These are phyloP conservation scores for Chlorodrepanis virens DNA, from an alignment of 2,113 vertebrate species.

Conservation along the genomic window DNA sequence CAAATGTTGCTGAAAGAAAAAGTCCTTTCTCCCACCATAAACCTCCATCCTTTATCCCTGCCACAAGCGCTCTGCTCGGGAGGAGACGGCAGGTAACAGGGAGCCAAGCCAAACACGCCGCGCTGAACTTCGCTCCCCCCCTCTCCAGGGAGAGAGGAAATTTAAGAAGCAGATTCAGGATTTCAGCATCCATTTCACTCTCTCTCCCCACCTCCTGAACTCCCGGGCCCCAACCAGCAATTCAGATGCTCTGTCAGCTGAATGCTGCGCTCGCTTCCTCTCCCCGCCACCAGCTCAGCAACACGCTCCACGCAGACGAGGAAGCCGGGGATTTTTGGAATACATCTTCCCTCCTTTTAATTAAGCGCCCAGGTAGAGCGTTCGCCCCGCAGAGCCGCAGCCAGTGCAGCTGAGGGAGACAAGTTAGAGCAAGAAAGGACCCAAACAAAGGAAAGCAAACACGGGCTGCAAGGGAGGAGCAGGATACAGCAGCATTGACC, in stretches of 20 bases:
- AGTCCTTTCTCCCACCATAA: not conserved
- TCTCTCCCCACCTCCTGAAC: slow-evolving; percentile 6
- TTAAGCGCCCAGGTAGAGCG: not conserved
- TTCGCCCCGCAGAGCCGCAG: not conserved
- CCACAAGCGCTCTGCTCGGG: not conserved
- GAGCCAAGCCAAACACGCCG: not conserved
- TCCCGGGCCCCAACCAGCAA: not conserved
- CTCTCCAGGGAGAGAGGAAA: slow-evolving; percentile 10
- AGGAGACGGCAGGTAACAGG: slow-evolving; percentile 8
- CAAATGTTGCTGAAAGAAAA: not conserved
- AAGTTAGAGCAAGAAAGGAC: slow-evolving; percentile 28
- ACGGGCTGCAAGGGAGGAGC: slow-evolving; percentile 1
- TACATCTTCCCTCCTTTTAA: not conserved
- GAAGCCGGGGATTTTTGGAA: not conserved
- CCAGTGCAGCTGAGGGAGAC: not conserved
- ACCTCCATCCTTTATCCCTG: not conserved
- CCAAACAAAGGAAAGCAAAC: slow-evolving; percentile 44
- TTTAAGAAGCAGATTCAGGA: slow-evolving; percentile 35
- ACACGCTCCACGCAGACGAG: not conserved
- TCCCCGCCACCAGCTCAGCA: slow-evolving; percentile 15
- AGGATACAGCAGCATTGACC: slow-evolving; percentile 5
- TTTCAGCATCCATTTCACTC: not conserved
- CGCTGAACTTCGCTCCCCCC: not conserved
- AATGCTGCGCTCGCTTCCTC: not conserved
- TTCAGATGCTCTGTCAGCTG: slow-evolving; percentile 16